A percentile compares a stretch with the other conserved stretches of the same genome.
Evolutionary conservation across 2,888 invertebrate genomes (phyloP).

Genomic region (Andrena dorsata): DNA sequence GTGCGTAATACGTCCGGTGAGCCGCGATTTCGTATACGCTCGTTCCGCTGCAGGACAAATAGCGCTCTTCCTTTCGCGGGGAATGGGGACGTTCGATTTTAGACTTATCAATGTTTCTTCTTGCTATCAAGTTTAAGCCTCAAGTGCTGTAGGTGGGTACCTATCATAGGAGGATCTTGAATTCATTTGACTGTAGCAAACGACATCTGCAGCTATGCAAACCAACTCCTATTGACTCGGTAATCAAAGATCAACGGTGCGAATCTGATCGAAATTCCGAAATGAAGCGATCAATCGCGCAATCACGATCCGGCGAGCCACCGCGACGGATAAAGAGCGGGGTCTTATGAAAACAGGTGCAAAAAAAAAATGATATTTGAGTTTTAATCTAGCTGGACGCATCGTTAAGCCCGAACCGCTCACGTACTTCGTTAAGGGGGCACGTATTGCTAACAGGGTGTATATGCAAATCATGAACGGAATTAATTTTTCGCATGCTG

Average conservation of each 20-base stretch:
- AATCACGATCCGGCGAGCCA: not conserved
- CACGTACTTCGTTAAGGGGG: slow-evolving; percentile 44
- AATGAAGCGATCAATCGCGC: not conserved
- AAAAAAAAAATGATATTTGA: slow-evolving; percentile 37
- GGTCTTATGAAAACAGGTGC: slow-evolving; percentile 13
- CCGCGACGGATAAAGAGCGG: not conserved
- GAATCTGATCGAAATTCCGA: not conserved
- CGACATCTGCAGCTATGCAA: too few relatives aligned
- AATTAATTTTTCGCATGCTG: slow-evolving; percentile 72
- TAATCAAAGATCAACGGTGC: too few relatives aligned
- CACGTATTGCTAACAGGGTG: slow-evolving; percentile 55
- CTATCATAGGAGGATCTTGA: not conserved
- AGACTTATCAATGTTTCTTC: too few relatives aligned
- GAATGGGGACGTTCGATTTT: not conserved
- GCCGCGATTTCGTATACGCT: slow-evolving; percentile 65
- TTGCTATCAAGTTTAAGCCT: too few relatives aligned
- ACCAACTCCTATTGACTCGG: too few relatives aligned
- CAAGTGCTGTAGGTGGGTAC: too few relatives aligned
- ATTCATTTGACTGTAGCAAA: not conserved
- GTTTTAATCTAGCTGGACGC: slow-evolving; percentile 34
- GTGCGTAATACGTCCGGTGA: slow-evolving; percentile 75
- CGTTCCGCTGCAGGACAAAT: slow-evolving; percentile 57
- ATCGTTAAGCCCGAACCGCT: slow-evolving; percentile 11
- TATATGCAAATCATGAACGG: slow-evolving; percentile 70
- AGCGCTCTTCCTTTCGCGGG: slow-evolving; percentile 19